These are phyloP conservation scores for Ptychobarbus kaznakovi DNA, from an alignment of 2,797 vertebrate genomes.

Conservation along the genomic window DNA sequence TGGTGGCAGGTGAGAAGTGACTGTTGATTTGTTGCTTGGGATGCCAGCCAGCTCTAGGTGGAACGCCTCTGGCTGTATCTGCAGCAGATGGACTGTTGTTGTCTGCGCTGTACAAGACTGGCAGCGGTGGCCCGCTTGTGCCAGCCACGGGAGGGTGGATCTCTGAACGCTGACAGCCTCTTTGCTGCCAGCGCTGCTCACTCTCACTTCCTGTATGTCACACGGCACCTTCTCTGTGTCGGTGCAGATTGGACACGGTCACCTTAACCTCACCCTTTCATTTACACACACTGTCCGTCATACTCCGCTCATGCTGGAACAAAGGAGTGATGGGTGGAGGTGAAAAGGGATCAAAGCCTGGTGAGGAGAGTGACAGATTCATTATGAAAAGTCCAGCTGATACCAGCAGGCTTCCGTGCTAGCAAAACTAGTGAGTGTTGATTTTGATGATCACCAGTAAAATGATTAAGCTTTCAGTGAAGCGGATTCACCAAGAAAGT, in stretches of 20 bases:
- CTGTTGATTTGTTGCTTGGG: constrained; percentile 48
- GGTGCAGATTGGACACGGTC: constrained; percentile 33
- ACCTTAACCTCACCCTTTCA: constrained; percentile 37
- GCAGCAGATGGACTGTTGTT: constrained; percentile 52
- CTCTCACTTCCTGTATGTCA: constrained; percentile 37
- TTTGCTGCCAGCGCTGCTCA: constrained; percentile 38
- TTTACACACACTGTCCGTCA: constrained; percentile 30
- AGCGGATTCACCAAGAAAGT: background rate
- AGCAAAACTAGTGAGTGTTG: background rate
- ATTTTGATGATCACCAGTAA: background rate
- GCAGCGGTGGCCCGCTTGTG: background rate
- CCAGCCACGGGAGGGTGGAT: constrained; percentile 28
- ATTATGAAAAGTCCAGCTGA: constrained; percentile 10
- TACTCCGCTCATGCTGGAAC: background rate
- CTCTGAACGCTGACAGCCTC: constrained; percentile 14
- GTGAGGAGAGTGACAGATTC: constrained; percentile 27
- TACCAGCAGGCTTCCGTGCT: background rate
- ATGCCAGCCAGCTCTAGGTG: constrained; percentile 37
- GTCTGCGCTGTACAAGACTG: constrained; percentile 14
- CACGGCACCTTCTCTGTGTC: constrained; percentile 30
- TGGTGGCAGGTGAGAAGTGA: constrained; percentile 47
- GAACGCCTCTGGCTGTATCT: constrained; percentile 35
- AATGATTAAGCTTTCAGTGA: background rate
- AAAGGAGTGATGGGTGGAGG: constrained; percentile 20
- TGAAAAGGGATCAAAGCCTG: constrained; percentile 12